A percentile compares a stretch with the other conserved stretches of the same genome.
Evolutionary conservation across 2,888 invertebrate genomes (phyloP).

Genomic region (Cerceris rybyensis): DNA sequence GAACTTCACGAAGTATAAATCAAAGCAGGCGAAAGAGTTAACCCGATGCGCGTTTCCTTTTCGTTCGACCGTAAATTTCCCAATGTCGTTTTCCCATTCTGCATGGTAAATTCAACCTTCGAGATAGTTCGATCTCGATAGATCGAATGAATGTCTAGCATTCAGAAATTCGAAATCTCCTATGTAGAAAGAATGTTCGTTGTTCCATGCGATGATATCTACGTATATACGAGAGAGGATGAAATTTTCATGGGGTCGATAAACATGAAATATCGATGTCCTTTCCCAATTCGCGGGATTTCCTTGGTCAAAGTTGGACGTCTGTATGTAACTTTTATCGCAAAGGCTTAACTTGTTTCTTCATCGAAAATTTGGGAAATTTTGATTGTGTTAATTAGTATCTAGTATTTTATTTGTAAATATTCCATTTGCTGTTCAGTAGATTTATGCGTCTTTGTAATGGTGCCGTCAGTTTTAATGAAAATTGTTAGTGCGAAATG

Average conservation of each 20-base stretch:
- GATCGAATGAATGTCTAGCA: constrained; percentile 10
- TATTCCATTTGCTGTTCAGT: not conserved
- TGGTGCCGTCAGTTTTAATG: not conserved
- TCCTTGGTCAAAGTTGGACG: not conserved
- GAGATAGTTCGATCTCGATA: constrained; percentile 33
- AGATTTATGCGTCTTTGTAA: not conserved
- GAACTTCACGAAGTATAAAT: no score
- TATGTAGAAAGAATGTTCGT: not conserved
- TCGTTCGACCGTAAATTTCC: not conserved
- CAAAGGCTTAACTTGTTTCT: not conserved
- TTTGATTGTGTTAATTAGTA: no score
- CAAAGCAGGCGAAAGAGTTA: no score
- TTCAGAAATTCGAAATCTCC: constrained; percentile 1
- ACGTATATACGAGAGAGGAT: not conserved
- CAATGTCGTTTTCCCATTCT: constrained; percentile 4
- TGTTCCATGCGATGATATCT: not conserved
- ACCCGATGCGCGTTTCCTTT: not conserved
- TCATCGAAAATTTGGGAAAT: no score
- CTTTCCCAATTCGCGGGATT: not conserved
- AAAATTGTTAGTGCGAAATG: not conserved
- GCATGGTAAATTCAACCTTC: constrained; percentile 34
- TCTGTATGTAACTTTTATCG: constrained; percentile 3
- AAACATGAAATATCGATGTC: not conserved
- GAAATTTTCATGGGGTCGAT: not conserved
- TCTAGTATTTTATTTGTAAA: not conserved